phyloP scores from a whole-genome alignment of 2,797 vertebrate species.

The Trachops cirrhosus region DNA sequence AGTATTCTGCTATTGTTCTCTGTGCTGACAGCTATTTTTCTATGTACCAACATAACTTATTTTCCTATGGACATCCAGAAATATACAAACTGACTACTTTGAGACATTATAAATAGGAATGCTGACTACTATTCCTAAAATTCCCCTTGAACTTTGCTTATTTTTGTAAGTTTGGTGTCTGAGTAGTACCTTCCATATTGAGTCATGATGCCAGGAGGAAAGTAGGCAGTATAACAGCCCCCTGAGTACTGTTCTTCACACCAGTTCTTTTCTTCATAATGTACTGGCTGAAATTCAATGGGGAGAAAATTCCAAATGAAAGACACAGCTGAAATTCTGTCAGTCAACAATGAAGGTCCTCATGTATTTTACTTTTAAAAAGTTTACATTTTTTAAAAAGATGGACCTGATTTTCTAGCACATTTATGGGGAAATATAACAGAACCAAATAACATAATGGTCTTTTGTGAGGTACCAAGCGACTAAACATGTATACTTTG shows the following conservation, averaged over 20 bases:
- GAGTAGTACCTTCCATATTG: conserved; percentile 85
- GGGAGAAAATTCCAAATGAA: conserved; percentile 64
- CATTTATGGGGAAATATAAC: background rate
- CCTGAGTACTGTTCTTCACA: conserved; percentile 85
- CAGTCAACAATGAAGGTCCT: conserved; percentile 12
- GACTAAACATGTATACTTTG: background rate
- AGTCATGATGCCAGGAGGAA: conserved; percentile 86
- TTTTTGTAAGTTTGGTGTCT: background rate
- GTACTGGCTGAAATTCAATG: conserved; percentile 80
- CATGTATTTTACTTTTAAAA: conserved; percentile 11
- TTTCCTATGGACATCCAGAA: background rate
- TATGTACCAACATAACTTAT: background rate
- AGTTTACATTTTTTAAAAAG: background rate
- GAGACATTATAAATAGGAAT: background rate
- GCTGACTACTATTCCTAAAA: background rate
- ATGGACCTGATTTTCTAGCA: background rate
- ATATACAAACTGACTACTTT: background rate
- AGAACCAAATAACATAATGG: background rate
- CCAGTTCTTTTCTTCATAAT: conserved; percentile 89
- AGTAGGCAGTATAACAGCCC: conserved; percentile 86
- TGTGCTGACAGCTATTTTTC: background rate
- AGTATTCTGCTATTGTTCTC: background rate
- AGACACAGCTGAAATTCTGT: conserved; percentile 56
- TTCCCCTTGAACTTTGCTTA: background rate
- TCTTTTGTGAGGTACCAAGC: background rate